These are phyloP conservation scores for Temnothorax rugatulus DNA, from an alignment of 2,888 invertebrate genomes.

Conservation along the genomic window DNA sequence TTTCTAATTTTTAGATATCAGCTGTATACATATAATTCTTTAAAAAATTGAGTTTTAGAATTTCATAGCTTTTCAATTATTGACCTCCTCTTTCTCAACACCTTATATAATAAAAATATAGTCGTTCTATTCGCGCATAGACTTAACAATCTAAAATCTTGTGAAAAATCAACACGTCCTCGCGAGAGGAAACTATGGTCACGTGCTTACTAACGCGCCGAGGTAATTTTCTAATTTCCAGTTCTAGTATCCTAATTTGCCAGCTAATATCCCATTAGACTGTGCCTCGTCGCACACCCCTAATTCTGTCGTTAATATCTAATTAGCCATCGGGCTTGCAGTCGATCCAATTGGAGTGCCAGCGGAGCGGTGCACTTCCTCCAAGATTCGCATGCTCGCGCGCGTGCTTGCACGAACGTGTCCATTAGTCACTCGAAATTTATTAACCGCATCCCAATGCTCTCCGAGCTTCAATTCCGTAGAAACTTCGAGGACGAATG, in stretches of 20 bases:
- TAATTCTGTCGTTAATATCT: slow-evolving; percentile 80
- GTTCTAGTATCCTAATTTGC: slow-evolving; percentile 76
- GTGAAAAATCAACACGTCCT: slow-evolving; percentile 34
- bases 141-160: not conserved
- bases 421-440: slow-evolving; percentile 59
- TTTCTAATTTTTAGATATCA: not conserved
- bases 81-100: not conserved
- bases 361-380: slow-evolving; percentile 31
- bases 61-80: not conserved
- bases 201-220: slow-evolving; percentile 59
- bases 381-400: slow-evolving; percentile 45
- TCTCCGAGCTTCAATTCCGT: slow-evolving; percentile 16
- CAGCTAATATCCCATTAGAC: slow-evolving; percentile 83
- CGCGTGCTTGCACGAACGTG: slow-evolving; percentile 27
- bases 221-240: slow-evolving; percentile 81
- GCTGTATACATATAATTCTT: not conserved
- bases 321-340: slow-evolving; percentile 79
- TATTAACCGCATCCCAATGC: slow-evolving; percentile 51
- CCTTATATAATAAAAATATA: not conserved
- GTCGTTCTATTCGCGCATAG: not conserved
- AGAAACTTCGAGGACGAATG: not conserved
- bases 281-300: slow-evolving; percentile 68
- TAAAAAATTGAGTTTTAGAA: not conserved
- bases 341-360: slow-evolving; percentile 50
- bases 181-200: not conserved